These are phyloP conservation scores for Halcyon badia DNA, from an alignment of 2,797 vertebrate genomes.

Conservation along the genomic window DNA sequence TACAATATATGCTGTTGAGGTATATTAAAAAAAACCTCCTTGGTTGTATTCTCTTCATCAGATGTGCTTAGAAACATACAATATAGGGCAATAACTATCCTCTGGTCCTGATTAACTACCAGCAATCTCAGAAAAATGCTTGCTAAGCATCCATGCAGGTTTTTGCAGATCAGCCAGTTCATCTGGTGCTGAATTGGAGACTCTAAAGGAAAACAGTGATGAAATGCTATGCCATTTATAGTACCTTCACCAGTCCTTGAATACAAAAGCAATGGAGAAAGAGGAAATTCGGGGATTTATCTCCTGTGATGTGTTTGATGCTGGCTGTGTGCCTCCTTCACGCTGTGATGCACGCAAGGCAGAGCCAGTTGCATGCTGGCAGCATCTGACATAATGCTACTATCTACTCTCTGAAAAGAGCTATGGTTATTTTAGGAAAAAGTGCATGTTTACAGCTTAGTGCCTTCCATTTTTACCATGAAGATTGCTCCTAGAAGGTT, in stretches of 20 bases:
- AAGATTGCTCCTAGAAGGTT: neutral
- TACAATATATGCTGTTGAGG: neutral
- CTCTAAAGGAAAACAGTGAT: neutral
- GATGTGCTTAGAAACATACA: neutral
- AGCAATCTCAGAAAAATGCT: neutral
- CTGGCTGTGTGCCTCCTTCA: fast-evolving
- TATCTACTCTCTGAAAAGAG: neutral
- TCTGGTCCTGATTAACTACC: neutral
- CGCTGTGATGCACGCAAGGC: neutral
- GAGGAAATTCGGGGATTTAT: neutral
- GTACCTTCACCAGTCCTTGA: neutral
- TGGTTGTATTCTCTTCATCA: neutral
- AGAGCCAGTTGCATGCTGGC: neutral
- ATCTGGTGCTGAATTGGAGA: neutral
- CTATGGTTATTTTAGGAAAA: neutral
- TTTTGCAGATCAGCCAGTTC: neutral
- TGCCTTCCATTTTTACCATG: neutral
- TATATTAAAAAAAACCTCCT: neutral
- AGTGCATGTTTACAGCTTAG: neutral
- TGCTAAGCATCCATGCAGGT: neutral
- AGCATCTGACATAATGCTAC: neutral
- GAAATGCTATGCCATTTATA: neutral
- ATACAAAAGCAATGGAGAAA: neutral
- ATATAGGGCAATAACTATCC: neutral
- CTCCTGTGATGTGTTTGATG: neutral